Percentiles rank a stretch among this genome's conserved stretches.
phyloP scores from a whole-genome alignment of 2,888 invertebrate species.

The Synergus gifuensis region DNA sequence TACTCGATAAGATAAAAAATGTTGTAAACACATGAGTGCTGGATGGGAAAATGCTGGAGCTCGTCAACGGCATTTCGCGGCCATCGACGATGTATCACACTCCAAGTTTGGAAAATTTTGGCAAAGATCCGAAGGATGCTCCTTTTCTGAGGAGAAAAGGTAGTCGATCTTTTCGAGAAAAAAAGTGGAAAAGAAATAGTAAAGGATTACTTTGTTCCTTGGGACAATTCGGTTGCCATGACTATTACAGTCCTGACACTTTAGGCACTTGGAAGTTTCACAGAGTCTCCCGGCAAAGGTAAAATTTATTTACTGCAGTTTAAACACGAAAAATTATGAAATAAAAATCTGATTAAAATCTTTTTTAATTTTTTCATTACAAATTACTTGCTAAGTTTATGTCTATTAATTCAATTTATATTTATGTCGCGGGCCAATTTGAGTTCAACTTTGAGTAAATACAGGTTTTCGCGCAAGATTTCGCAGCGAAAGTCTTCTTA shows the following conservation, averaged over 20 bases:
- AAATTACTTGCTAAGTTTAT: background rate
- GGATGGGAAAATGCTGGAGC: constrained; percentile 65
- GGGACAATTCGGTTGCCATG: constrained; percentile 68
- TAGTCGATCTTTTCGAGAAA: constrained; percentile 52
- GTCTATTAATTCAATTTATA: background rate
- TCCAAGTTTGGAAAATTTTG: constrained; percentile 47
- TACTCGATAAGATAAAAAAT: constrained; percentile 20
- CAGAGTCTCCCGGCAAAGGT: constrained; percentile 68
- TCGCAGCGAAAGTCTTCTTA: background rate
- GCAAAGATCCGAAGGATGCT: constrained; percentile 55
- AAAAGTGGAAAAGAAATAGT: constrained; percentile 68
- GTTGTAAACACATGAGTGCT: constrained; percentile 13
- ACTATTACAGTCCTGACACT: constrained; percentile 70
- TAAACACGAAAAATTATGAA: background rate
- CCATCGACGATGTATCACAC: constrained; percentile 62
- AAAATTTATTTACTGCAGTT: constrained; percentile 39
- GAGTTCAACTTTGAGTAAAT: background rate
- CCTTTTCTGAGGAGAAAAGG: constrained; percentile 55
- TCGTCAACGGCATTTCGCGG: constrained; percentile 69
- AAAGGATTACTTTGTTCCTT: constrained; percentile 70
- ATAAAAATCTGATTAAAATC: background rate
- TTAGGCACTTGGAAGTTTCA: constrained; percentile 74
- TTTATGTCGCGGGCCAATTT: background rate
- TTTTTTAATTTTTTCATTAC: background rate
- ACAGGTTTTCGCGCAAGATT: constrained; percentile 4